phyloP scores from a whole-genome alignment of 2,888 invertebrate species.

The Brenthis hecate region DNA sequence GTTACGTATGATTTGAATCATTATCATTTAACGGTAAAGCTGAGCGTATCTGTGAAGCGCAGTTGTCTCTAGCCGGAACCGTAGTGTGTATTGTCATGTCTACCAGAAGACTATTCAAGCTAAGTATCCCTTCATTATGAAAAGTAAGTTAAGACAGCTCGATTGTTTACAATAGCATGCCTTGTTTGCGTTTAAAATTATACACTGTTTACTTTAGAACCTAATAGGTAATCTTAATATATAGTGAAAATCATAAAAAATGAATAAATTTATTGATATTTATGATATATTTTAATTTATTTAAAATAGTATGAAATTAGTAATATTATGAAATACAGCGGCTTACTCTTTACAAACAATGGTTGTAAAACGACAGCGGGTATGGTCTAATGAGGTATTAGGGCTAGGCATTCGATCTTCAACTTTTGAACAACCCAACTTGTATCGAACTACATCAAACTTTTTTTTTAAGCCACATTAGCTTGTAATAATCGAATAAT shows the following conservation, averaged over 20 bases:
- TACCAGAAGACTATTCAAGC: constrained; percentile 58
- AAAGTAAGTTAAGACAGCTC: constrained; percentile 54
- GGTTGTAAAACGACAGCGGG: constrained; percentile 57
- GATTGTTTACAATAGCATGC: constrained; percentile 51
- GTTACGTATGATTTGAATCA: constrained; percentile 13
- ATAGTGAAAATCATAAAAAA: not conserved
- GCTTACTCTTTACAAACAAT: constrained; percentile 50
- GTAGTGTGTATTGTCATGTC: constrained; percentile 54
- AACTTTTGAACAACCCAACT: constrained; percentile 3
- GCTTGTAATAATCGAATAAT: not conserved
- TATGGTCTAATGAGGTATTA: constrained; percentile 78
- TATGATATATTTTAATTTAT: not conserved
- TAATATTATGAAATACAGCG: constrained; percentile 25
- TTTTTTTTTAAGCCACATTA: not conserved
- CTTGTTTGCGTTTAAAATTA: constrained; percentile 20
- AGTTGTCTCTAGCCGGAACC: constrained; percentile 38
- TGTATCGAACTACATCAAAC: too few relatives aligned
- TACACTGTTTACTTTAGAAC: constrained; percentile 5
- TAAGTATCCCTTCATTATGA: constrained; percentile 67
- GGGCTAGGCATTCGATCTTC: constrained; percentile 44
- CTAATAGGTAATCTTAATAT: not conserved
- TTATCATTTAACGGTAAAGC: constrained; percentile 30
- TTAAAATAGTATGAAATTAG: constrained; percentile 15
- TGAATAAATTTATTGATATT: not conserved
- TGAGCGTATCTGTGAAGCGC: constrained; percentile 24